Percentiles rank a stretch among this genome's conserved stretches.
phyloP scores from a whole-genome alignment of 2,888 invertebrate genomes.

The Spodoptera picta region DNA sequence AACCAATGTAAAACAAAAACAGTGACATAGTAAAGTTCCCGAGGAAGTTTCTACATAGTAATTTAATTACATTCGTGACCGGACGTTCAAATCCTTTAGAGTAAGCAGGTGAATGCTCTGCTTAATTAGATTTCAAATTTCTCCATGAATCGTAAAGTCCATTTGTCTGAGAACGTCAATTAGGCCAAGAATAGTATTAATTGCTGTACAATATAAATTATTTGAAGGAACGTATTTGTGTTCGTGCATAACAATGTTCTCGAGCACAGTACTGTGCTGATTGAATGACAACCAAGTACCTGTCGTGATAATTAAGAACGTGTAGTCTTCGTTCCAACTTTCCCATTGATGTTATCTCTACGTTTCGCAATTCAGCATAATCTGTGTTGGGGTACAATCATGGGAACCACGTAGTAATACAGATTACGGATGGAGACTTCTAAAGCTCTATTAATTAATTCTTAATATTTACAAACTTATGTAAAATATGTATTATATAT shows the following conservation, averaged over 20 bases:
- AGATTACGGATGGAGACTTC: constrained; percentile 7
- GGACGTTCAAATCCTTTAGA: constrained; percentile 62
- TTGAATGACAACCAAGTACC: constrained; percentile 27
- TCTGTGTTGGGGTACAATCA: constrained; percentile 40
- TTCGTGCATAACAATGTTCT: constrained; percentile 10
- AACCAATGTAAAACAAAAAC: constrained; percentile 46
- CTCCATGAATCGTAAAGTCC: constrained; percentile 46
- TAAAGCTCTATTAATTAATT: not conserved
- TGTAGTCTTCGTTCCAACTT: constrained; percentile 40
- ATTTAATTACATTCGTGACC: constrained; percentile 71
- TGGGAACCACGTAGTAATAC: constrained; percentile 38
- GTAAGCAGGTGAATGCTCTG: constrained; percentile 59
- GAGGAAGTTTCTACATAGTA: constrained; percentile 62
- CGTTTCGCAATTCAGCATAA: constrained; percentile 34
- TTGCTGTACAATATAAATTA: constrained; percentile 30
- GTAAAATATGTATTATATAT: too few relatives aligned
- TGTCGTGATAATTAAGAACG: constrained; percentile 39
- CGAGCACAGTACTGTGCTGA: constrained; percentile 1
- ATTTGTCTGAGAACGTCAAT: constrained; percentile 38
- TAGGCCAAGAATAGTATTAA: constrained; percentile 41
- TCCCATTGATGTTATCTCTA: constrained; percentile 47
- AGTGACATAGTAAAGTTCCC: constrained; percentile 52
- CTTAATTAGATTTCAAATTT: constrained; percentile 66
- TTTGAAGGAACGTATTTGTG: constrained; percentile 24
- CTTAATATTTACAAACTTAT: too few relatives aligned